Base-by-base conservation (phyloP, 1,140 invertebrate species). In the Aphidius gifuensis region DNA sequence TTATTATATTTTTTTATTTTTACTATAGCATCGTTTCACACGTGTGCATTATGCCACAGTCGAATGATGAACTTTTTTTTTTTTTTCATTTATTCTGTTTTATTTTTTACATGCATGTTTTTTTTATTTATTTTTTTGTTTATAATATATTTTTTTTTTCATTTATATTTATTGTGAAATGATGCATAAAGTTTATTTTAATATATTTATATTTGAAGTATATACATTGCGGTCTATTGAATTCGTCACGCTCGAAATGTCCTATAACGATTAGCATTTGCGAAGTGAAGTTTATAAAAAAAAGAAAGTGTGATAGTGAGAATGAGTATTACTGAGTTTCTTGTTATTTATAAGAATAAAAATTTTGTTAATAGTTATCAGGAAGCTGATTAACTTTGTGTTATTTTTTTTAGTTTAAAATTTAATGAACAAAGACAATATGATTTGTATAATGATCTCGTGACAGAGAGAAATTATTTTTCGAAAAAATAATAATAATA, bases 381-480 rank as follows among this genome's bases (percentile, higher is more conserved):
- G 65, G 65, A 66, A 66, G 56, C 57, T 55, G 59, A 66, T 62
- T 53, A 53, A 58, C 46, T 58, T 16, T 46, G 54, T 60, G 57
- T 56, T 9, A 43, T 9, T 58, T 23, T 58, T 47, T 62, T 23
- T 40, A 63, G 61, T 64, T 64, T 62, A 66, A 66, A 66, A 62
- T 32, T 61, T 43, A 49, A 66, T 59, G 59, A 66, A 59, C 59
- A 23, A 49, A 62, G 62, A 66, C 62, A 66, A 64, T 66, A 50
- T 16, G 21, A 50, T 5, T 2, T 16, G 3, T 11, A 2, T 48
- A 11, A n/a, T n/a, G 47, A 32, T 23, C 11, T 53, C 65, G 65
- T 64, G 65, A 66, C 62, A 66, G 63, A 64, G 65, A 62, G 56
- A 66, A 66, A 66, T 66, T 66, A 66, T 66, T 38, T 23, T 21